Evolutionary conservation across 2,888 invertebrate genomes (phyloP), one percentile per base, ranked within the genome.

Genomic region (Arenicola marina): DNA sequence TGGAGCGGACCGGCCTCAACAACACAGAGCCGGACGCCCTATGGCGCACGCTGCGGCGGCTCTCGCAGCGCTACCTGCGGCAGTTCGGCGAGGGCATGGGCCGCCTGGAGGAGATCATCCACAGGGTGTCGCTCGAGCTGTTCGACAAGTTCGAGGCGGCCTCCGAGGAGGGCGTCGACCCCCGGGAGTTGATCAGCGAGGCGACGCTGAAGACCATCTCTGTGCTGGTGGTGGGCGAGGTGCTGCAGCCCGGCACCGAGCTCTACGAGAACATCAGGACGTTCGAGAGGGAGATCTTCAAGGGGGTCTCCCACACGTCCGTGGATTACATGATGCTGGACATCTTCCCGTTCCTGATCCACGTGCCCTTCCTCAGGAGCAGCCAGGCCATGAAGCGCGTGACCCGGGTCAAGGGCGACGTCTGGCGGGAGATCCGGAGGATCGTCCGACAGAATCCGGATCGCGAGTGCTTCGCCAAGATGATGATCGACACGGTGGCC

Each of bases 261-360:
- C 18, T 18, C 4, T 33, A 18, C 26, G 18, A 33, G 11, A 56
- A 11, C 4, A 38, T 43, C 7, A 11, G 21, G 38, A 21, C 15
- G 31, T 11, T 53, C 11, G 11, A 7, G 24, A 29, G 11, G 7
- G 4, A 15, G 53, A 11, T 53, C 11, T 15, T 15, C 32, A 11
- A 11, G 28, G 4, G 45, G 33, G 28, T 59, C n/a, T n/a, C n/a
- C n/a, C n/a, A n/a, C n/a, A n/a, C n/a, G n/a, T n/a, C n/a, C n/a
- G n/a, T n/a, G n/a, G n/a, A n/a, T n/a, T n/a, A n/a, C n/a, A n/a
- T n/a, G 4, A 48, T 65, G 21, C 57, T 76, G 18, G 78, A 78
- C 54, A 59, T 70, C 4, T 45, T 77, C 2, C 76, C 76, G 1
- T 71, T 71, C 66, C 53, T 75, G 4, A 59, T 68, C 34, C 63